Conservation (phyloP, 2,888 invertebrate genomes). For the Pelosia muscerda region DNA sequence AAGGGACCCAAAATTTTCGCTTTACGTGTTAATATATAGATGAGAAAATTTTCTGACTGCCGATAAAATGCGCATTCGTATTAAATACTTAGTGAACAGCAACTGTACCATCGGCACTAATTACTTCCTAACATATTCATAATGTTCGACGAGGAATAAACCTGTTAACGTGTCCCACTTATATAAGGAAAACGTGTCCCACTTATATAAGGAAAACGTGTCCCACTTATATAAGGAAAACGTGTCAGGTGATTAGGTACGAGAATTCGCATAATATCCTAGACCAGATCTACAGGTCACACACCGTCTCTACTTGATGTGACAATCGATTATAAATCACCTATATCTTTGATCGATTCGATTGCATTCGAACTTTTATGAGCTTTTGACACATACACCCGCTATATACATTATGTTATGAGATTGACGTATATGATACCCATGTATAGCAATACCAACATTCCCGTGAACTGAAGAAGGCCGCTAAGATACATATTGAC, state of each 20-base stretch:
- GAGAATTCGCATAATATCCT: slow-evolving; percentile 77
- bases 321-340: slow-evolving; percentile 81
- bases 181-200: too few species aligned
- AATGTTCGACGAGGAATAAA: slow-evolving; percentile 69
- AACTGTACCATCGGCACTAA: neutral
- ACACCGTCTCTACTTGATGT: slow-evolving; percentile 60
- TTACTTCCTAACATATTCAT: neutral
- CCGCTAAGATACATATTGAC: too few species aligned
- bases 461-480: too few species aligned
- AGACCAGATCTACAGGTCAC: slow-evolving; percentile 68
- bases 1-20: too few species aligned
- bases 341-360: slow-evolving; percentile 50
- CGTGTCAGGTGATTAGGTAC: slow-evolving; percentile 75
- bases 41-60: too few species aligned
- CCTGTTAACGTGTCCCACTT: slow-evolving; percentile 73
- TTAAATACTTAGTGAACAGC: neutral
- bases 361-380: slow-evolving; percentile 54
- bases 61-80: neutral
- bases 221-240: slow-evolving; percentile 77
- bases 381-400: slow-evolving; percentile 29
- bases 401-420: neutral
- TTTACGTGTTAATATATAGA: too few species aligned
- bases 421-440: neutral
- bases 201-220: too few species aligned
- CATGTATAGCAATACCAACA: too few species aligned